Base-by-base conservation (phyloP, 2,113 vertebrate species). In the Vicugna pacos region DNA sequence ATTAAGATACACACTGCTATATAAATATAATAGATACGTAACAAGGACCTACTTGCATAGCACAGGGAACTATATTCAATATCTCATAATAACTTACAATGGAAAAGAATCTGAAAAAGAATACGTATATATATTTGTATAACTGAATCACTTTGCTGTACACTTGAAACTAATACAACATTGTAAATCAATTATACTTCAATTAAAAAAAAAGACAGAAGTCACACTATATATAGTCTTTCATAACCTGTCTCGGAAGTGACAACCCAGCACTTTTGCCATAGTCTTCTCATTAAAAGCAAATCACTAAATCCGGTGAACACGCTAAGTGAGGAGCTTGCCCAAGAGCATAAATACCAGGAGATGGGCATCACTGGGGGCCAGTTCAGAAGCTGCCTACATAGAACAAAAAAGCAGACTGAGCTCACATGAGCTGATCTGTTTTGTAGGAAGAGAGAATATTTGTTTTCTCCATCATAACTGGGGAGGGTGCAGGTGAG, bases 311-410 rank as follows among this genome's bases (percentile, higher is more conserved):
- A 30, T n/a, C 8, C 60, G 88, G 17, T 13, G 13, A 24, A 30
- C 16, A 38, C 50, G 67, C 22, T 26, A 56, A 35, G 3, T 19
- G 30, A 79, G 35, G 62, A 83, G 58, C 46, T 22, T 24, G 30
- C 22, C 9, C 28, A 28, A 5, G 32, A 15, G 1, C 0, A 0
- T 16, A 10, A 52, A 10, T 35, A 50, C 5, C 14, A 35, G 3
- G 75, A 56, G 26, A 22, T 6, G 1, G 15, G 28, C 3, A 42
- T 60, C 26, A 13, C 6, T 7, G 32, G 3, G 2, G 9, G 16
- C 19, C 54, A 48, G 1, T 52, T 42, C 50, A 30, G 60, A 82
- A 30, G 26, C 67, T 88, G 13, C 35, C 8, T 3, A 46, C 10
- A 6, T 19, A 65, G 35, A 70, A 54, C 48, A 35, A 22, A 75